These are phyloP conservation scores for Drosophila stalkeri DNA, from an alignment of 2,888 invertebrate genomes.

Conservation along the genomic window DNA sequence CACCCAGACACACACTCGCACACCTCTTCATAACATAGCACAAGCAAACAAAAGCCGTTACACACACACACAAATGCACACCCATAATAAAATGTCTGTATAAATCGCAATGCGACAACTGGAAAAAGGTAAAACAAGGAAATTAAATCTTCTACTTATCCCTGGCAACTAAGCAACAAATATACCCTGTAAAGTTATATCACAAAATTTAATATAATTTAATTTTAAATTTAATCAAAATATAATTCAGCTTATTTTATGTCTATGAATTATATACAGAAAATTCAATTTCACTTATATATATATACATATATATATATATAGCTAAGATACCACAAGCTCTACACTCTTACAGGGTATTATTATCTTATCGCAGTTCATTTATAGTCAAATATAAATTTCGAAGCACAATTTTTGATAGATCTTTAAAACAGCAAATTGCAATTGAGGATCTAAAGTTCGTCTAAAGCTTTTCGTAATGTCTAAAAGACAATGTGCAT, in stretches of 20 bases:
- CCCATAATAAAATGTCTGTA: constrained; percentile 51
- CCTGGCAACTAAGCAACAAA: constrained; percentile 4
- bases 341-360: background rate
- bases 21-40: constrained; percentile 10
- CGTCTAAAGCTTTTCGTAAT: constrained; percentile 24
- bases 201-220: too few relatives aligned
- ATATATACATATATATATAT: too few relatives aligned
- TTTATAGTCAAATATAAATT: constrained; percentile 6
- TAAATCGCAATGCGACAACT: constrained; percentile 34
- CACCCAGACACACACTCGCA: constrained; percentile 7
- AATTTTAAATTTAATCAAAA: too few relatives aligned
- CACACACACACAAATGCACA: constrained; percentile 19
- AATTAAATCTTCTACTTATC: constrained; percentile 16
- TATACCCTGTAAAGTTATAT: constrained; percentile 31
- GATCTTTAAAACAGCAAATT: constrained; percentile 2
- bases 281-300: too few relatives aligned
- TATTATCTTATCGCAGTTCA: background rate
- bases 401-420: constrained; percentile 15
- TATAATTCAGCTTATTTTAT: too few relatives aligned
- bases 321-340: background rate
- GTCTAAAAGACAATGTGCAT: constrained; percentile 33
- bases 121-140: constrained; percentile 21
- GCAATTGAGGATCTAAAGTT: constrained; percentile 22
- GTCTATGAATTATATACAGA: background rate
- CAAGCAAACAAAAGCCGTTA: constrained; percentile 65